These are phyloP conservation scores for Drosophila anceps DNA, from an alignment of 2,888 invertebrate genomes.

Conservation along the genomic window DNA sequence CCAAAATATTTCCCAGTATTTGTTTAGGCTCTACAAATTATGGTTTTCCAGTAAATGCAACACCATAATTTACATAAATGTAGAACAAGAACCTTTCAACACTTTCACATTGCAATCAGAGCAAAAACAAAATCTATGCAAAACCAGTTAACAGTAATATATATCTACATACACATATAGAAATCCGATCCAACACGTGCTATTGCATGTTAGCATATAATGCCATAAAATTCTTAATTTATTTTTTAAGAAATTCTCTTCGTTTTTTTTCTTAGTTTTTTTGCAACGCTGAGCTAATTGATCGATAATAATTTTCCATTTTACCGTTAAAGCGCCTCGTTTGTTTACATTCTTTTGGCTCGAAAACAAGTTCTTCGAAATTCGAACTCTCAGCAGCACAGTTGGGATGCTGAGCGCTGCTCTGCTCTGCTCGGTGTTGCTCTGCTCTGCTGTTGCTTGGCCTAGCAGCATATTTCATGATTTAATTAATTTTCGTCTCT, in stretches of 20 bases:
- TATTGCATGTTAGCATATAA: slow-evolving; percentile 53
- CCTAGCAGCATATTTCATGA: slow-evolving; percentile 74
- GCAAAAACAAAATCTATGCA: slow-evolving; percentile 51
- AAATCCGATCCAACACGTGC: slow-evolving; percentile 24
- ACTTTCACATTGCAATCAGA: slow-evolving; percentile 77
- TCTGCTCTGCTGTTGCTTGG: slow-evolving; percentile 22
- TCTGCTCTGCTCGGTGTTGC: slow-evolving; percentile 1
- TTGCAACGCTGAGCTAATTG: slow-evolving; percentile 76
- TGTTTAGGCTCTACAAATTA: not conserved
- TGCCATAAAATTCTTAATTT: slow-evolving; percentile 9
- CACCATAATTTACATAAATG: slow-evolving; percentile 33
- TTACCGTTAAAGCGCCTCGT: slow-evolving; percentile 83
- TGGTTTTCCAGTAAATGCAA: slow-evolving; percentile 6
- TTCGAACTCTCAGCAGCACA: slow-evolving; percentile 27
- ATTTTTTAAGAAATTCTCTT: slow-evolving; percentile 17
- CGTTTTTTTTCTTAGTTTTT: slow-evolving; percentile 44
- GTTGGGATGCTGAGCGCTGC: not conserved
- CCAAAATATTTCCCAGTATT: not conserved
- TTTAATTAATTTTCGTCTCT: slow-evolving; percentile 71
- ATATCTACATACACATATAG: not conserved
- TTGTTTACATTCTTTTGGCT: slow-evolving; percentile 73
- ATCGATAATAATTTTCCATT: slow-evolving; percentile 82
- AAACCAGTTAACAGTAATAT: slow-evolving; percentile 28
- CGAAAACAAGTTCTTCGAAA: slow-evolving; percentile 76
- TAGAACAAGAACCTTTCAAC: slow-evolving; percentile 68